Evolutionary conservation across 1,140 invertebrate genomes (phyloP).

Genomic region (Brachionus rubens): DNA sequence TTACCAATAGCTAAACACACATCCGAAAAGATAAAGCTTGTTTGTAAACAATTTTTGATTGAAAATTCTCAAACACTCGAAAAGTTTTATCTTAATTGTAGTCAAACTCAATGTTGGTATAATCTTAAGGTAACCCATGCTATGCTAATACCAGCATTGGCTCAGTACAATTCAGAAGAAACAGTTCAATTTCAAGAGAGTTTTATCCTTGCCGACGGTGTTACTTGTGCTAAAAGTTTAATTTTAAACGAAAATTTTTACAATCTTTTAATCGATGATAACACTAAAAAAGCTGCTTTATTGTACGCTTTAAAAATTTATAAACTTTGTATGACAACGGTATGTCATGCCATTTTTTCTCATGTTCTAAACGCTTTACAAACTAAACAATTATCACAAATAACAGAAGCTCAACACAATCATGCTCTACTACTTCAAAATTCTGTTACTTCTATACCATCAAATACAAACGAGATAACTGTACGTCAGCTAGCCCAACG

Average conservation of each 20-base stretch:
- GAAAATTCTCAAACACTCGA: not conserved
- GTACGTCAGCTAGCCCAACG: slow-evolving; percentile 54
- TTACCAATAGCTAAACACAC: slow-evolving; percentile 70
- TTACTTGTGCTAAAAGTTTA: slow-evolving; percentile 75
- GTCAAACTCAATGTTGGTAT: slow-evolving; percentile 44
- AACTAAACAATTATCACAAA: slow-evolving; percentile 51
- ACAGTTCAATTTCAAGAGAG: slow-evolving; percentile 75
- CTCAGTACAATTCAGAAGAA: slow-evolving; percentile 72
- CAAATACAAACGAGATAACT: slow-evolving; percentile 69
- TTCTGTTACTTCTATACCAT: slow-evolving; percentile 70
- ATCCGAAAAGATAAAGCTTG: not conserved
- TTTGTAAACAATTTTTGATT: not conserved
- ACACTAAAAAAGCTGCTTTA: slow-evolving; percentile 67
- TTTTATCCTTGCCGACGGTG: slow-evolving; percentile 68
- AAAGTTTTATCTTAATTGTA: slow-evolving; percentile 33
- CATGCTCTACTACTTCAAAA: slow-evolving; percentile 69
- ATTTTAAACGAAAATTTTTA: slow-evolving; percentile 78
- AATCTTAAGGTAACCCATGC: slow-evolving; percentile 77
- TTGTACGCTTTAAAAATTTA: slow-evolving; percentile 76
- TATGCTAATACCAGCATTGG: slow-evolving; percentile 82
- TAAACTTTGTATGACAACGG: slow-evolving; percentile 77
- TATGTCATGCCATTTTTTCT: slow-evolving; percentile 66
- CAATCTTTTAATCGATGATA: slow-evolving; percentile 70
- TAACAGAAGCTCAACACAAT: slow-evolving; percentile 61
- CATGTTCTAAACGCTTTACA: slow-evolving; percentile 53